Conservation (phyloP, 2,113 vertebrate species). For the Callipepla californica region DNA sequence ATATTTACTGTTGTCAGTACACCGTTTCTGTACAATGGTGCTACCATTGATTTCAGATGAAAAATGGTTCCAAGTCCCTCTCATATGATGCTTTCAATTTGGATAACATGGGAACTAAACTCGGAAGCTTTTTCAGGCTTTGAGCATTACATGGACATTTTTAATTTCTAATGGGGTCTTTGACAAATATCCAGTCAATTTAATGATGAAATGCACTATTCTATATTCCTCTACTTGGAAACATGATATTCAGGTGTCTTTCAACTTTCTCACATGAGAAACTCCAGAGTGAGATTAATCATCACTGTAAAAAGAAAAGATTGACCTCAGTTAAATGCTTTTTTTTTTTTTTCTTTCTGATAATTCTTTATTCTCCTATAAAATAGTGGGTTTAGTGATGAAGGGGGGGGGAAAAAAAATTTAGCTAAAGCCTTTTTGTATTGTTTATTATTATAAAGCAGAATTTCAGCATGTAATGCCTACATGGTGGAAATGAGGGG, state of each 20-base stretch:
- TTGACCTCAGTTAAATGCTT: background rate
- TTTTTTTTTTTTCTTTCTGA: background rate
- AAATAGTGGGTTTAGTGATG: background rate
- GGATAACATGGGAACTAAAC: background rate
- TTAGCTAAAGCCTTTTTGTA: background rate
- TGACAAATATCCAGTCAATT: slow-evolving; percentile 63
- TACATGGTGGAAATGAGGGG: background rate
- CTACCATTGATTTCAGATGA: background rate
- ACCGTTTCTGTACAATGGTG: background rate
- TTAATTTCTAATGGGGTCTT: slow-evolving; percentile 71
- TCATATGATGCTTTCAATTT: background rate
- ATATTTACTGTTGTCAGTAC: background rate
- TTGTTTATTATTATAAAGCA: background rate
- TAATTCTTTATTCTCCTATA: background rate
- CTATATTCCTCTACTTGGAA: background rate
- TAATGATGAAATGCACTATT: background rate
- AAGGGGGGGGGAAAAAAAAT: background rate
- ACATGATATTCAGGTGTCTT: background rate
- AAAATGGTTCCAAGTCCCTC: background rate
- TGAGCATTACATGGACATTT: background rate
- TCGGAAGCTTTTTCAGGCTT: background rate
- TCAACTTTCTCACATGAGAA: background rate
- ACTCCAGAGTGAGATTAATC: background rate
- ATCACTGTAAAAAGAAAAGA: background rate
- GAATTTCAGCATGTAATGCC: background rate